Percentiles rank a stretch among this genome's conserved stretches.
Evolutionary conservation across 1,140 invertebrate genomes (phyloP).

Genomic region (Monomorium pharaonis): DNA sequence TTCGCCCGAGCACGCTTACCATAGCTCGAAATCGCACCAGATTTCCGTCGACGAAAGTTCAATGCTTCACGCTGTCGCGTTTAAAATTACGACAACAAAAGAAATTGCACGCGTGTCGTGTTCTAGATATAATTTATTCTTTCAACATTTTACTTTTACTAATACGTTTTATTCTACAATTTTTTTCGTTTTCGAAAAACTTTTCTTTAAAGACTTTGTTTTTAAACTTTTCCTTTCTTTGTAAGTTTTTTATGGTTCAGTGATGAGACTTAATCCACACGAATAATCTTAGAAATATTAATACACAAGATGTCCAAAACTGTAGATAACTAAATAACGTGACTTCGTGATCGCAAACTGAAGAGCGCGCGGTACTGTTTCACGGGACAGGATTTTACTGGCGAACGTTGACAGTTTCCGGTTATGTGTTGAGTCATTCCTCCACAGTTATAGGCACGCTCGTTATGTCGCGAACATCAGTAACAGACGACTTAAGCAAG

Average conservation of each 20-base stretch:
- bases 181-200: background rate
- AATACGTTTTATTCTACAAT: background rate
- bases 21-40: slow-evolving; percentile 49
- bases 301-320: background rate
- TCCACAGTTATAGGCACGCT: slow-evolving; percentile 5
- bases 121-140: background rate
- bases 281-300: background rate
- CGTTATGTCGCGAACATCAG: slow-evolving; percentile 1
- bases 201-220: background rate
- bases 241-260: background rate
- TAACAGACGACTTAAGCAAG: slow-evolving; percentile 11
- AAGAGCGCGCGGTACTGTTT: background rate
- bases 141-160: slow-evolving; percentile 10
- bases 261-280: background rate
- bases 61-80: slow-evolving; percentile 42
- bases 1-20: slow-evolving; percentile 65
- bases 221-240: background rate
- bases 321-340: background rate
- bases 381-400: background rate
- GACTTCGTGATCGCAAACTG: background rate
- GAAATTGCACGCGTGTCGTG: background rate
- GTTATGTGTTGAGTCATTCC: slow-evolving; percentile 39
- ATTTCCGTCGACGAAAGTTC: slow-evolving; percentile 58
- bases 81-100: slow-evolving; percentile 8
- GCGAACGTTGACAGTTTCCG: slow-evolving; percentile 27